Evolutionary conservation across 2,797 vertebrate species (phyloP).

Genomic region (Rhinogobio ventralis): DNA sequence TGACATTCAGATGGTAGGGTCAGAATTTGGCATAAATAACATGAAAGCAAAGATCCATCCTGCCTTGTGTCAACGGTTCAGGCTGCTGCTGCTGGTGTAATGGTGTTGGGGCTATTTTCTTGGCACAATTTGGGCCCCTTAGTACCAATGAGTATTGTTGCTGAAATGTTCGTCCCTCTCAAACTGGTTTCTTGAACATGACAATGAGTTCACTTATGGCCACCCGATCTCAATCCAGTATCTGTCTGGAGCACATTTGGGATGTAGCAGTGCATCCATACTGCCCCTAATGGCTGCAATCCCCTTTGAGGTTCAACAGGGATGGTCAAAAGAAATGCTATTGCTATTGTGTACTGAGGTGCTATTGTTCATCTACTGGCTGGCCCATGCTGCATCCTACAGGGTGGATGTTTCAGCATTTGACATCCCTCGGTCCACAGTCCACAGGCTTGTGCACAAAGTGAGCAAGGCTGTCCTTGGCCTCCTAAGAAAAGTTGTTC

Average conservation of each 20-base stretch:
- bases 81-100: too few species aligned
- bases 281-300: not conserved
- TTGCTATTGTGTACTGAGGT: not conserved
- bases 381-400: constrained; percentile 5
- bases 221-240: too few species aligned
- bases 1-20: too few species aligned
- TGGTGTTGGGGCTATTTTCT: too few species aligned
- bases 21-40: too few species aligned
- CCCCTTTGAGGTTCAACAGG: too few species aligned
- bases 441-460: constrained; percentile 2
- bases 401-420: not conserved
- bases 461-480: not conserved
- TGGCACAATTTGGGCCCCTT: too few species aligned
- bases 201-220: too few species aligned
- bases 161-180: too few species aligned
- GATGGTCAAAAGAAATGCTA: not conserved
- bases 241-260: too few species aligned
- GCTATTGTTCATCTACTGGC: constrained; percentile 20
- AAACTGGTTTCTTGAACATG: too few species aligned
- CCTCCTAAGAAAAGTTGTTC: not conserved
- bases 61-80: constrained; percentile 43
- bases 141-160: too few species aligned
- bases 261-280: not conserved
- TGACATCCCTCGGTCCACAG: not conserved
- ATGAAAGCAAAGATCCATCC: constrained; percentile 48